Base-by-base conservation (phyloP, 92 coral and sea anemone species). In the Phymanthus crucifer region DNA sequence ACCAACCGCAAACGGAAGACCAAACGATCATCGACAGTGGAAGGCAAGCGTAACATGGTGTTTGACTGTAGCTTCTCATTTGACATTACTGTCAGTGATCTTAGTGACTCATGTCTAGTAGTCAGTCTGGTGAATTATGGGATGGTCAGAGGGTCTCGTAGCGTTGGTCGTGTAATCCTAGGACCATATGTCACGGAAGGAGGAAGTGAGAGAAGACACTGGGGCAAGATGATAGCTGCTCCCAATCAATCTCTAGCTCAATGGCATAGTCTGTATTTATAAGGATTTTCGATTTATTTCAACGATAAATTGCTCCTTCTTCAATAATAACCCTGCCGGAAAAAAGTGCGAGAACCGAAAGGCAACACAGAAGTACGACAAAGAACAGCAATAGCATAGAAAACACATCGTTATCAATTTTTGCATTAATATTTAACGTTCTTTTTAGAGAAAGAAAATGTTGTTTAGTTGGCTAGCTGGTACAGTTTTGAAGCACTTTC, bases 201-300 rank as follows among this genome's bases (percentile, higher is more conserved):
- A 33, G 92, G 83, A 32, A 82, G 66, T 32, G 92, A 88, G 52
- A 76, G 89, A 47, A 91, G 89, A 37, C 94, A 91, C 90, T 91
- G 94, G 94, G 94, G 94, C 32, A 80, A 87, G 78, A 91, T 91
- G 94, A 77, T 85, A 14, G 74, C 80, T 52, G 73, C 77, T 37
- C 89, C 94, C 2, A 56, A 69, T 27, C 73, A 72, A 19, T 36
- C 73, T 46, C 71, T 86, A 14, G 84, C 85, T 33, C 94, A 82
- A 54, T 91, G 92, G 94, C 94, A 91, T 67, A 79, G 79, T 2
- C 58, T 91, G 38, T 81, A 84, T 23, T 50, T 91, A n/a, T n/a
- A n/a, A n/a, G n/a, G n/a, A n/a, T n/a, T n/a, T n/a, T n/a, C n/a
- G n/a, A n/a, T n/a, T n/a, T n/a, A n/a, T n/a, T n/a, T n/a, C n/a